These are phyloP conservation scores for Drosophila busckii DNA, from an alignment of 1,140 invertebrate genomes.

Conservation along the genomic window DNA sequence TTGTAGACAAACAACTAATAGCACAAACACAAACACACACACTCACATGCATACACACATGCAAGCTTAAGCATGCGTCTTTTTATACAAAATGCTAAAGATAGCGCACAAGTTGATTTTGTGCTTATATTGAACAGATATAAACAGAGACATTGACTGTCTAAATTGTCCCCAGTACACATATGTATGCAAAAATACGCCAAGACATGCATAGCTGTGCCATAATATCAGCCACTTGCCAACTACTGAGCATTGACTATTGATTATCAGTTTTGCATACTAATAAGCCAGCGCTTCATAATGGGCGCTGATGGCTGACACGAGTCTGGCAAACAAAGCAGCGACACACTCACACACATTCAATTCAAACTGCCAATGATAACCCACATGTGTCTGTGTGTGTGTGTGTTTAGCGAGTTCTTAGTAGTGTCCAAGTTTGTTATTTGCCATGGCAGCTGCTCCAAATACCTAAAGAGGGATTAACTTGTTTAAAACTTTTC, in stretches of 20 bases:
- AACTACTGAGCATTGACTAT: slow-evolving; percentile 40
- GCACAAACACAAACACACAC: background rate
- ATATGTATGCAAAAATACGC: slow-evolving; percentile 41
- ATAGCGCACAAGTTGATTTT: slow-evolving; percentile 5
- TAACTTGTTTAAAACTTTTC: too few species aligned
- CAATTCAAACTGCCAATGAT: slow-evolving; percentile 27
- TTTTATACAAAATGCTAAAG: slow-evolving; percentile 16
- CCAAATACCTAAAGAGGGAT: slow-evolving; percentile 1
- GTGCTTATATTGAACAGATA: too few species aligned
- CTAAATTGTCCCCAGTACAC: slow-evolving; percentile 24
- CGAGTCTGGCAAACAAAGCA: slow-evolving; percentile 24
- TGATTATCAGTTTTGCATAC: slow-evolving; percentile 75
- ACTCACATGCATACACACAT: background rate
- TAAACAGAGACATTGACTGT: background rate
- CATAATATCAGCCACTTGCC: slow-evolving; percentile 28
- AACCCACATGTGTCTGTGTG: slow-evolving; percentile 21
- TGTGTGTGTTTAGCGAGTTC: background rate
- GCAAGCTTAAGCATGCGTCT: background rate
- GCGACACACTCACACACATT: slow-evolving; percentile 11
- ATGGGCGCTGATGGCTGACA: slow-evolving; percentile 13
- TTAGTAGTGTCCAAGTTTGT: slow-evolving; percentile 19
- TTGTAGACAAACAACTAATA: slow-evolving; percentile 13
- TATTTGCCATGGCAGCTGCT: slow-evolving; percentile 45
- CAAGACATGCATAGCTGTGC: slow-evolving; percentile 39
- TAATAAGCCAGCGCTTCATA: slow-evolving; percentile 49